Evolutionary conservation across 2,113 vertebrate species (phyloP).

Genomic region (Clarias macrocephalus): DNA sequence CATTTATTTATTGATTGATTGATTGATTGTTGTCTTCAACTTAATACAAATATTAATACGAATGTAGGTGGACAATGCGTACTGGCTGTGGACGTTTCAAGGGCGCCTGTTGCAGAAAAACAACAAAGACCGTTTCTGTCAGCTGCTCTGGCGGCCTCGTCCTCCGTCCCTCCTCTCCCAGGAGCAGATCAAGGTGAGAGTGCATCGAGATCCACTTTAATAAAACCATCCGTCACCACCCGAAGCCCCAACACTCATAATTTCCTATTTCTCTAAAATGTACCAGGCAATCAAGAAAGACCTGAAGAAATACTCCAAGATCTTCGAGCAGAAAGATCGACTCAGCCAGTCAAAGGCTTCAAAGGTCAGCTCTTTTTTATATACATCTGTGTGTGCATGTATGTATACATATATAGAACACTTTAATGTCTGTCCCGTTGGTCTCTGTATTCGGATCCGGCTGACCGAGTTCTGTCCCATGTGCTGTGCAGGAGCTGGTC

Average conservation of each 20-base stretch:
- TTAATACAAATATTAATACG: neutral
- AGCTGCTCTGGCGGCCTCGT: constrained; percentile 94
- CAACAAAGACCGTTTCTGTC: constrained; percentile 96
- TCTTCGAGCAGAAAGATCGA: constrained; percentile 99
- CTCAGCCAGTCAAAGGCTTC: constrained; percentile 98
- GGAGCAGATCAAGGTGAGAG: constrained; percentile 87
- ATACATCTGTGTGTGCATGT: too few relatives aligned
- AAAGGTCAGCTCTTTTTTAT: constrained; percentile 79
- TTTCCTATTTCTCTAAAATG: neutral
- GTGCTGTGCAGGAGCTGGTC: constrained; percentile 82
- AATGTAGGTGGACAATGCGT: constrained; percentile 93
- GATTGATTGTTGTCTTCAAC: neutral
- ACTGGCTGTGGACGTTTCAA: constrained; percentile 99
- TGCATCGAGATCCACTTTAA: neutral
- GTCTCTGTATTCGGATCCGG: neutral
- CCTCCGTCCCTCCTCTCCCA: constrained; percentile 82
- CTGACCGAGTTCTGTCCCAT: neutral
- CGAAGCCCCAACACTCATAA: neutral
- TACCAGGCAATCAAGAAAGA: constrained; percentile 94
- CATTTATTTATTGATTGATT: neutral
- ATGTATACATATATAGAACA: neutral
- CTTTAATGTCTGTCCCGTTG: neutral
- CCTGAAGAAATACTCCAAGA: constrained; percentile 98
- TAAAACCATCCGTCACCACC: neutral
- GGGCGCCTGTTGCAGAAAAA: constrained; percentile 97